Base-by-base conservation (phyloP, 2,113 vertebrate genomes). In the Melierax canorus region DNA sequence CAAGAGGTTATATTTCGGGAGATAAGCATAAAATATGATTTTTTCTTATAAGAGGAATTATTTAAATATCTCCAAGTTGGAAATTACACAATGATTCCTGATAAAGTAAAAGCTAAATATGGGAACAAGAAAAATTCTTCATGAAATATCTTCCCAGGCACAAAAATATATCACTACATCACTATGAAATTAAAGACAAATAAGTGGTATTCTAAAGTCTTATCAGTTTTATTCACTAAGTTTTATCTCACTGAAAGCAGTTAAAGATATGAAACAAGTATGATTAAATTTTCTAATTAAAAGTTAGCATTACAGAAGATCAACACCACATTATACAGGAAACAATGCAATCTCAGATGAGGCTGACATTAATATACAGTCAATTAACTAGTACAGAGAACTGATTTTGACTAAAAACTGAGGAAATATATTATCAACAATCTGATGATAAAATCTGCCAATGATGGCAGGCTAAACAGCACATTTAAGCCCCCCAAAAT, bases 21-120 rank as follows among this genome's bases (percentile, higher is more conserved):
- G 43, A 91, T 48, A 80, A 74, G 32, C 32, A 72, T 51, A 79
- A 68, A 86, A 68, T 24, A 26, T 29, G 2, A 36, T 64, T 91
- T 88, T 87, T 72, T 74, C 34, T 43, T 68, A 9, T 41, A 80
- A 72, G 69, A 80, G 38, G 41, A 79, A 86, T 84, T 76, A 92
- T 77, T 94, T 79, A 68, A 90, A 24, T 69, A 80, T 29, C 41
- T 90, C 23, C 41, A 85, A 59, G 21, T 87, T 59, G 45, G 21
- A 95, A 94, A 82, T 45, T 77, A 71, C 39, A 62, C 14, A 48
- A 15, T 13, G 36, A 92, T 80, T 71, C 46, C 51, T 34, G 72
- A 94, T 48, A 46, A 88, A 90, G 48, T 59, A 93, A 77, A 89
- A 91, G 30, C 34, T 86, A 86, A 74, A 77, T n/a, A 77, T 1